A percentile compares a stretch with the other conserved stretches of the same genome.
Evolutionary conservation across 2,888 invertebrate genomes (phyloP).

Genomic region (Hydriomena furcata): DNA sequence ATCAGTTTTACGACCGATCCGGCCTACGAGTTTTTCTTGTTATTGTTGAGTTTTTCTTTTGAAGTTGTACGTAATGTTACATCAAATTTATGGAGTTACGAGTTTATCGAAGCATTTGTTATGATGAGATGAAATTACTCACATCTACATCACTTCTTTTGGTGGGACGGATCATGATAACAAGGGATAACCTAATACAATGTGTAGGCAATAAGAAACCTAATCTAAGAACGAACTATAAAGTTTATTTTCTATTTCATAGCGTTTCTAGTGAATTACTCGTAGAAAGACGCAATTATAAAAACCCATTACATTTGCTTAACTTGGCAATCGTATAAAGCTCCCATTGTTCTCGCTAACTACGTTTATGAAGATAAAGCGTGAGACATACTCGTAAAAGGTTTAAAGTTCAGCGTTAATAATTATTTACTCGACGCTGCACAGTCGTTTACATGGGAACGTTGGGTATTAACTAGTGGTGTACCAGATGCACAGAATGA

Average conservation of each 20-base stretch:
- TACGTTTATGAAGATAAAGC: slow-evolving; percentile 36
- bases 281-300: slow-evolving; percentile 17
- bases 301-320: slow-evolving; percentile 24
- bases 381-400: slow-evolving; percentile 40
- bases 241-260: too few relatives aligned
- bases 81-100: slow-evolving; percentile 24
- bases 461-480: slow-evolving; percentile 26
- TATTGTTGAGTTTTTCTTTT: slow-evolving; percentile 51
- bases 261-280: background rate
- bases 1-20: slow-evolving; percentile 75
- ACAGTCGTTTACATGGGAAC: slow-evolving; percentile 42
- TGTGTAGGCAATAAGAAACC: background rate
- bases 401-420: slow-evolving; percentile 41
- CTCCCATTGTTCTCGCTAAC: slow-evolving; percentile 25
- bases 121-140: slow-evolving; percentile 17
- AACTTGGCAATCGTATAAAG: slow-evolving; percentile 26
- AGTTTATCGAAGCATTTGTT: slow-evolving; percentile 17
- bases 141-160: slow-evolving; percentile 2
- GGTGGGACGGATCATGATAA: background rate
- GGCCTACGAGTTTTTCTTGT: slow-evolving; percentile 58
- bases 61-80: slow-evolving; percentile 32
- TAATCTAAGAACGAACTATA: background rate
- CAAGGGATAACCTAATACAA: background rate
- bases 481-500: background rate
- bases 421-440: slow-evolving; percentile 48